Base-by-base conservation (phyloP, 2,888 invertebrate species). In the Nymphalis polychloros region DNA sequence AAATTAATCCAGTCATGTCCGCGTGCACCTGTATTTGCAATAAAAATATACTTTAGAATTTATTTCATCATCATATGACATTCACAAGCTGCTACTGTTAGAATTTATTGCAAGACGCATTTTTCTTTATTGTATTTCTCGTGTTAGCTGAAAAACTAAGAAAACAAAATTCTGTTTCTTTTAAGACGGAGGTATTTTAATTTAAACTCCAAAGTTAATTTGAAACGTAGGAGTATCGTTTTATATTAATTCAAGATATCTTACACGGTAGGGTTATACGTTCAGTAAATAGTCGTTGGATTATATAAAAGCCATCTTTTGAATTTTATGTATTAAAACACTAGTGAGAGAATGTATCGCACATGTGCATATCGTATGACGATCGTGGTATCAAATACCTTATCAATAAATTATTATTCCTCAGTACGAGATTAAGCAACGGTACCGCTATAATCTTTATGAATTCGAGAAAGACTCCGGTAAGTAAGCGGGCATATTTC, bases 401-500 rank as follows among this genome's bases (percentile, higher is more conserved):
- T 41, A 57, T 41, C 57, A 57, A 57, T 57, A 57, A 57, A 57
- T 57, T 57, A 57, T 57, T 57, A 57, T 53, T 53, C 53, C 57
- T 57, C 57, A 41, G 57, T 57, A 19, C 57, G 35, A 57, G 57
- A 57, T 57, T 57, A 57, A 57, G 57, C 57, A 57, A 57, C 57
- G 57, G 35, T 62, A 61, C 68, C 65, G 68, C 61, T 59, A 64
- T 83, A 82, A 82, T 83, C 79, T 81, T 78, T 80, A 81, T 81
- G 82, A 82, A 84, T 80, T 75, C 73, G 75, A 75, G 77, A 75
- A 73, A 75, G 73, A 74, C 73, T 61, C 64, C 74, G 75, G 80
- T 78, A 77, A 76, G 76, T 74, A 57, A 72, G 74, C 76, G 81
- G 78, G 77, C 83, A 87, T 87, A 88, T 86, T 82, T 86, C 85